Conservation (phyloP, 2,113 vertebrate genomes). For the Malaclemys terrapin region DNA sequence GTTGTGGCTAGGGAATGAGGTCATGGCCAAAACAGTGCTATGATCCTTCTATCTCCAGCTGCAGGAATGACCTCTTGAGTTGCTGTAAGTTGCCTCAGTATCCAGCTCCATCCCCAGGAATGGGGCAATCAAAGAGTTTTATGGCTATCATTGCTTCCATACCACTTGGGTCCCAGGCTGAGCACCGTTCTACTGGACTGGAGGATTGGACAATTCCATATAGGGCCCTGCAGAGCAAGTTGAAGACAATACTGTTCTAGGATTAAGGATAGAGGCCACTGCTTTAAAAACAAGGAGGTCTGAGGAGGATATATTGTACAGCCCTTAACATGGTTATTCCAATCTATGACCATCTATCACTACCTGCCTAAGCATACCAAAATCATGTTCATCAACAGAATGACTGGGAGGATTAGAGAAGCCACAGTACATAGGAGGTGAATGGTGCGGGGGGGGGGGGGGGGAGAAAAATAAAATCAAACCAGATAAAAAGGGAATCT, state of each 20-base stretch:
- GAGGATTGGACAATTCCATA: not conserved
- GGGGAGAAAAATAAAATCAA: not conserved
- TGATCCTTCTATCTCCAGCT: not conserved
- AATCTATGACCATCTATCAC: not conserved
- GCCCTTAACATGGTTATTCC: not conserved
- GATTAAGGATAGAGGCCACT: not conserved
- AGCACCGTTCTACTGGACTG: not conserved
- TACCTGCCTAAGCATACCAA: not conserved
- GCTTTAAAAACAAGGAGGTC: not conserved
- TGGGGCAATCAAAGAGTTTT: not conserved
- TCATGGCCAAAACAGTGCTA: not conserved
- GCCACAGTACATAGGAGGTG: not conserved
- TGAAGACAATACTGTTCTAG: not conserved
- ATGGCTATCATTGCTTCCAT: not conserved
- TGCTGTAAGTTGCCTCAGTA: not conserved
- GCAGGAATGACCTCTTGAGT: not conserved
- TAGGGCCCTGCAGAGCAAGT: not conserved
- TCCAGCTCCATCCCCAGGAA: too few relatives aligned
- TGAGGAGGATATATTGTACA: not conserved
- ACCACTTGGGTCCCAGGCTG: not conserved
- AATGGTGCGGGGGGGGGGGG: not conserved
- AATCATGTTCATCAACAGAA: not conserved
- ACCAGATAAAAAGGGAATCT: not conserved
- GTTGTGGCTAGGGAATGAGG: not conserved
- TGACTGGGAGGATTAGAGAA: not conserved